phyloP scores from a whole-genome alignment of 1,140 invertebrate genomes.

The Meteorus sp. region DNA sequence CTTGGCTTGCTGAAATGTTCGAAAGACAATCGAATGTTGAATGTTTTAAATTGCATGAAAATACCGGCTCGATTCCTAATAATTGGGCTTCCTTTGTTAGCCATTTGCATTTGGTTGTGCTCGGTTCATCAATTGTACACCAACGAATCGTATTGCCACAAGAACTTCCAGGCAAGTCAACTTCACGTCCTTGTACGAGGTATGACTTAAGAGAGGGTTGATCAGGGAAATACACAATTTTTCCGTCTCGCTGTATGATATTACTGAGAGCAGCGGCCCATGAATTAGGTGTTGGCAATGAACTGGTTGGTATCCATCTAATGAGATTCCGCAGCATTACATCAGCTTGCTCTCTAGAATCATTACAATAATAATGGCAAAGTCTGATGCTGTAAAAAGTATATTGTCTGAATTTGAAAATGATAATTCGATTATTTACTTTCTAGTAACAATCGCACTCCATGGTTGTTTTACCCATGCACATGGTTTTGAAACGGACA shows the following conservation, averaged over 20 bases:
- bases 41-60: constrained; percentile 57
- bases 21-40: constrained; percentile 65
- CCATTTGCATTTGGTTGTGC: constrained; percentile 65
- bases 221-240: constrained; percentile 6
- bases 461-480: constrained; percentile 65
- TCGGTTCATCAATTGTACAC: constrained; percentile 62
- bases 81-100: constrained; percentile 58
- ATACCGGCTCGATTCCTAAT: constrained; percentile 63
- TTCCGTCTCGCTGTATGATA: constrained; percentile 29
- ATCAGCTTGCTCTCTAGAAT: constrained; percentile 31
- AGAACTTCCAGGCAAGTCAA: constrained; percentile 35
- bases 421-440: constrained; percentile 50
- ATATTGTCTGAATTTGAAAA: background rate
- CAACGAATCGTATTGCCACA: constrained; percentile 61
- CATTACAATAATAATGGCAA: background rate
- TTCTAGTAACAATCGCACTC: constrained; percentile 58
- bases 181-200: constrained; percentile 44
- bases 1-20: constrained; percentile 60
- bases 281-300: background rate
- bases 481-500: constrained; percentile 57
- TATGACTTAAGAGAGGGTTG: constrained; percentile 26
- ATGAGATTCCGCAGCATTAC: constrained; percentile 31
- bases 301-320: constrained; percentile 28
- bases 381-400: background rate
- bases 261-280: constrained; percentile 32